Evolutionary conservation across 2,113 vertebrate genomes (phyloP).

Genomic region (Psephotus haematonotus): DNA sequence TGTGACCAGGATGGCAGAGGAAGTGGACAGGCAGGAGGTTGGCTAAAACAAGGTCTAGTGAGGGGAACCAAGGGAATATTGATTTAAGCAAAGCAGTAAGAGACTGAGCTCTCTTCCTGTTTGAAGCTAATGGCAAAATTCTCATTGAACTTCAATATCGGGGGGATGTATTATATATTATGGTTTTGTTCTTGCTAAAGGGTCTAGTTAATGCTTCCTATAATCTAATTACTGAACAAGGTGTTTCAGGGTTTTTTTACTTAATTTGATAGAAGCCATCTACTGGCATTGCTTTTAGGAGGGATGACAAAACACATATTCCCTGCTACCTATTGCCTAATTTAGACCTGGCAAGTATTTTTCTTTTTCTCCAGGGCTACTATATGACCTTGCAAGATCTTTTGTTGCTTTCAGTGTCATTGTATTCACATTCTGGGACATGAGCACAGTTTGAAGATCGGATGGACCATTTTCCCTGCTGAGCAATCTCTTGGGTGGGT

Average conservation of each 20-base stretch:
- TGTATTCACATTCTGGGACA: neutral
- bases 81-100: neutral
- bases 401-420: neutral
- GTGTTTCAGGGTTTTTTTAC: accelerated
- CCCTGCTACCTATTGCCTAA: neutral
- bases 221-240: neutral
- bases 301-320: neutral
- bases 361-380: neutral
- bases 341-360: neutral
- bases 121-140: neutral
- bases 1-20: neutral
- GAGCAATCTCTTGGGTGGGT: neutral
- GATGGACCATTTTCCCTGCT: neutral
- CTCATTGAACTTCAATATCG: neutral
- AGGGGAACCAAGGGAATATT: neutral
- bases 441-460: neutral
- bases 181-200: neutral
- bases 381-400: neutral
- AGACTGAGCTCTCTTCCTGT: neutral
- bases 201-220: neutral
- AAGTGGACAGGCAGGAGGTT: neutral
- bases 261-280: neutral
- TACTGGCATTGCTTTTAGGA: neutral
- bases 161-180: neutral
- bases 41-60: neutral